Evolutionary conservation across 2,888 invertebrate genomes (phyloP).

Genomic region (Pterostichus niger): DNA sequence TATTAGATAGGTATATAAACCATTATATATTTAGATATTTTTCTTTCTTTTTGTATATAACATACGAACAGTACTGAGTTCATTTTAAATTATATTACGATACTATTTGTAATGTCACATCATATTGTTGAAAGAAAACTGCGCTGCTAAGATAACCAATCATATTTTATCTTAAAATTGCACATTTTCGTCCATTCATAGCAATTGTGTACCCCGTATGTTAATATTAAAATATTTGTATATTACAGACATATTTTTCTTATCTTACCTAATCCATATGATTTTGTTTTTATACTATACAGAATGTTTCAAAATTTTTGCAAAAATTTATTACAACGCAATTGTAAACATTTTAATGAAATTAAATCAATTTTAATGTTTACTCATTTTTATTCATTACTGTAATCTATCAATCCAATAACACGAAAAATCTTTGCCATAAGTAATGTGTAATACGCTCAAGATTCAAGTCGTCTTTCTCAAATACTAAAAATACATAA

Average conservation of each 20-base stretch:
- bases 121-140: constrained; percentile 47
- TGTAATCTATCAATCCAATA: too few relatives aligned
- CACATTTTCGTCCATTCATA: constrained; percentile 65
- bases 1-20: constrained; percentile 62
- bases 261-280: neutral
- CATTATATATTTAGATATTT: constrained; percentile 58
- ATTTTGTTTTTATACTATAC: too few relatives aligned
- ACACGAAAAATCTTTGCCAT: too few relatives aligned
- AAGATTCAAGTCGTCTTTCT: too few relatives aligned
- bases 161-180: constrained; percentile 62
- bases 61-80: constrained; percentile 30
- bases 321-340: too few relatives aligned
- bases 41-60: constrained; percentile 56
- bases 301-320: too few relatives aligned
- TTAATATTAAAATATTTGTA: constrained; percentile 66
- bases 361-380: too few relatives aligned
- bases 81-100: constrained; percentile 33
- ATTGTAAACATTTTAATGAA: too few relatives aligned
- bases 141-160: constrained; percentile 47
- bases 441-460: too few relatives aligned
- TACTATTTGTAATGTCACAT: constrained; percentile 49
- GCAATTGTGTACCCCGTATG: constrained; percentile 59
- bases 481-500: too few relatives aligned
- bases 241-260: constrained; percentile 33
- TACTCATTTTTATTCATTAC: too few relatives aligned